Percentiles rank a stretch among this genome's conserved stretches.
phyloP scores from a whole-genome alignment of 2,888 invertebrate species.

The Euzetes globulus region DNA sequence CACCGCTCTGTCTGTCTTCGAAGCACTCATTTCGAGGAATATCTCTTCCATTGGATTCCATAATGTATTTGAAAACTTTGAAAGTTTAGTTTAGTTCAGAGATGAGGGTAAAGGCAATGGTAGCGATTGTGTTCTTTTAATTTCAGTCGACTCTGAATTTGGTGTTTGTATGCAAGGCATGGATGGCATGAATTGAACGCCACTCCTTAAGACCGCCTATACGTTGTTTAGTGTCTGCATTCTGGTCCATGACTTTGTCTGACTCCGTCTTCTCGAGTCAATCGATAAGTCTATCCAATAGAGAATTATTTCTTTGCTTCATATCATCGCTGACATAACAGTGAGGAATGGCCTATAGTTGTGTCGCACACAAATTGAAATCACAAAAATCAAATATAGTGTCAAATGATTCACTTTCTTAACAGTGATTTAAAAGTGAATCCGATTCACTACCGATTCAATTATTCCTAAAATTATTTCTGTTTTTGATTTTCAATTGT shows the following conservation, averaged over 20 bases:
- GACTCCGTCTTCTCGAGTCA: constrained; percentile 24
- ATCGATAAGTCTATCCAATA: constrained; percentile 25
- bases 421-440: neutral
- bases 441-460: neutral
- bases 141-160: constrained; percentile 6
- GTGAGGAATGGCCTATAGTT: constrained; percentile 4
- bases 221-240: constrained; percentile 14
- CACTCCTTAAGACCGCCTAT: constrained; percentile 23
- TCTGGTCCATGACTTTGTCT: constrained; percentile 23
- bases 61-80: neutral
- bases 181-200: constrained; percentile 2
- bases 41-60: constrained; percentile 14
- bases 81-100: neutral
- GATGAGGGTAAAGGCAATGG: neutral
- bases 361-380: neutral
- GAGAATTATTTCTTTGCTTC: constrained; percentile 13
- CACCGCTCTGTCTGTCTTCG: constrained; percentile 18
- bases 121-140: neutral
- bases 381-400: constrained; percentile 25
- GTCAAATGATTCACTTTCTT: neutral
- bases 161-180: neutral
- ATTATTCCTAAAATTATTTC: constrained; percentile 4
- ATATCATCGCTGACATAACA: neutral
- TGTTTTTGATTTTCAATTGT: neutral
- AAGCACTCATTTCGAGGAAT: neutral